Evolutionary conservation across 2,113 vertebrate species (phyloP).

Genomic region (Lycaon pictus): DNA sequence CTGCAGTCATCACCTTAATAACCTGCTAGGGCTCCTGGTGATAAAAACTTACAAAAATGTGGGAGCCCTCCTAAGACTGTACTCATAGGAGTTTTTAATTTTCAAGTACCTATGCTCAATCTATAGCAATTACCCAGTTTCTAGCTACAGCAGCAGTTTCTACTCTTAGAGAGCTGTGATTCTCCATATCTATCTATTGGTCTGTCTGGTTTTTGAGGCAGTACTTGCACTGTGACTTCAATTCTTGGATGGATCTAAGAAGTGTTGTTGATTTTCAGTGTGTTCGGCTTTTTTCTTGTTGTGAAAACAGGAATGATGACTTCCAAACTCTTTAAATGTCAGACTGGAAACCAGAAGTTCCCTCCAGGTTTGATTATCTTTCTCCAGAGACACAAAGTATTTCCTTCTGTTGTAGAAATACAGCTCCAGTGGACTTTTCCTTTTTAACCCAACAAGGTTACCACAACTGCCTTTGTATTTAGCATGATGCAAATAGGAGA

Average conservation of each 20-base stretch:
- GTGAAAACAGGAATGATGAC: neutral
- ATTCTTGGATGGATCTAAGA: neutral
- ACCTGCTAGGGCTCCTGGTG: neutral
- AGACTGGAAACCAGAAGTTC: neutral
- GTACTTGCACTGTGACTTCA: neutral
- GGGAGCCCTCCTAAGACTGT: neutral
- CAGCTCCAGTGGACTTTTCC: neutral
- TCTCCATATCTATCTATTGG: neutral
- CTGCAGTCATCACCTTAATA: neutral
- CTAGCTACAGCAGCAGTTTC: neutral
- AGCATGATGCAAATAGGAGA: neutral
- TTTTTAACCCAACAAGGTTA: neutral
- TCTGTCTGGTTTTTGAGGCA: neutral
- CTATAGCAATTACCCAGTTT: neutral
- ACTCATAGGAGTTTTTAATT: neutral
- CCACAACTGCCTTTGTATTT: neutral
- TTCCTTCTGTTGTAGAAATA: too few species aligned
- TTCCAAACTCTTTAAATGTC: neutral
- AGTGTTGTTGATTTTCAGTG: neutral
- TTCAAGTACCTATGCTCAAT: neutral
- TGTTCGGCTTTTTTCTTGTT: neutral
- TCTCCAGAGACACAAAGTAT: rapidly evolving
- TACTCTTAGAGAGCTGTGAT: neutral
- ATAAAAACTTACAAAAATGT: neutral
- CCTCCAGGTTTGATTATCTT: neutral